Percentiles rank a stretch among this genome's conserved stretches.
Evolutionary conservation across 2,888 invertebrate genomes (phyloP).

Genomic region (Drosophila acutilabella): DNA sequence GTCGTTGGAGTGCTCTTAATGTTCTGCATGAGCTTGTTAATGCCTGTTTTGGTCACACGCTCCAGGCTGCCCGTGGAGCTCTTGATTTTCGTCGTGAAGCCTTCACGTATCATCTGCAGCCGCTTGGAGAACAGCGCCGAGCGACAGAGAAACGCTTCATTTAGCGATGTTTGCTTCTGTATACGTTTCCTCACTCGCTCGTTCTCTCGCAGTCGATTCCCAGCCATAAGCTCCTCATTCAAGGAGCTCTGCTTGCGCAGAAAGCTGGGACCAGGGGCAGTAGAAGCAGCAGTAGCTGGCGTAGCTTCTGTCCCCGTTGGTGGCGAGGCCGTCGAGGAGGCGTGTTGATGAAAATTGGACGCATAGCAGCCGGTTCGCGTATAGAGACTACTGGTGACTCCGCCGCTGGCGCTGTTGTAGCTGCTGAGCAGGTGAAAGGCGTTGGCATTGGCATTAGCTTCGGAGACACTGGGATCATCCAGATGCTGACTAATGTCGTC

Average conservation of each 20-base stretch:
- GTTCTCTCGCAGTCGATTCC: constrained; percentile 93
- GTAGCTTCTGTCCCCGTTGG: constrained; percentile 2
- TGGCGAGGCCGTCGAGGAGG: constrained; percentile 21
- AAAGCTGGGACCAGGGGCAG: constrained; percentile 73
- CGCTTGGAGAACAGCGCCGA: constrained; percentile 84
- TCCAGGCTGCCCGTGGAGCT: constrained; percentile 93
- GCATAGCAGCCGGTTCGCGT: constrained; percentile 59
- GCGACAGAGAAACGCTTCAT: constrained; percentile 92
- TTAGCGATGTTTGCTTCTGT: constrained; percentile 94
- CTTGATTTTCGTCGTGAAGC: constrained; percentile 93
- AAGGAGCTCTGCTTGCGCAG: constrained; percentile 92
- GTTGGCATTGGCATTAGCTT: constrained; percentile 42
- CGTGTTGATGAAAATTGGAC: constrained; percentile 34
- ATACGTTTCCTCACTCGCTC: constrained; percentile 93
- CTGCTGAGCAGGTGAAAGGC: constrained; percentile 79
- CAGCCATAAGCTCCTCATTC: constrained; percentile 95
- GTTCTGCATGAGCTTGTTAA: constrained; percentile 94
- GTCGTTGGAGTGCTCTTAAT: constrained; percentile 87
- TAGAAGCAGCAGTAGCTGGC: constrained; percentile 4
- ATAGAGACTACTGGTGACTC: constrained; percentile 75
- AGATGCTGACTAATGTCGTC: constrained; percentile 85
- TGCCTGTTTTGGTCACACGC: constrained; percentile 92
- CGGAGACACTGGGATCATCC: constrained; percentile 22
- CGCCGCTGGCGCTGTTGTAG: constrained; percentile 77
- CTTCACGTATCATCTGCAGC: constrained; percentile 86